Base-by-base conservation (phyloP, 2,888 invertebrate genomes). In the Chrysina gloriosa region DNA sequence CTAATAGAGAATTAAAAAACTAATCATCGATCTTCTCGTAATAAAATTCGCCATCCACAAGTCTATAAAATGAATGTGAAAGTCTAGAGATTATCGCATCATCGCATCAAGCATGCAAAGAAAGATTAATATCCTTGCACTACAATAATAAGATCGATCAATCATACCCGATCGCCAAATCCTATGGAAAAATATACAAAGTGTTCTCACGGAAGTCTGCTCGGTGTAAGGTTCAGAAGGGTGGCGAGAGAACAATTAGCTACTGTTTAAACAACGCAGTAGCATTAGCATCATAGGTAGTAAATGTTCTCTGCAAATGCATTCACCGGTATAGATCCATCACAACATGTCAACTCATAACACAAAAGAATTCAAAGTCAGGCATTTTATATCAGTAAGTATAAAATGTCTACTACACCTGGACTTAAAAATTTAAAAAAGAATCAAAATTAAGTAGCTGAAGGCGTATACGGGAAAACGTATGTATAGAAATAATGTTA, bases 231-330 rank as follows among this genome's bases (percentile, higher is more conserved):
- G 58, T 66, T 66, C 47, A 69, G 58, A 68, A 65, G 72, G 71
- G 72, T 67, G 71, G 42, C 71, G 71, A 79, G 77, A 77, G 78
- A 78, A 82, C 81, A 82, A 82, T 82, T 81, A 80, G 77, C 76
- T 78, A 9, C 27, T 81, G 80, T 81, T 82, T 82, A 82, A 82
- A 81, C 81, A 82, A 81, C 80, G 78, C 74, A 75, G 70, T 71
- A 69, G 76, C 80, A 80, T 81, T 81, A 80, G 80, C 80, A 80
- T 79, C 74, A 76, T 73, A 78, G 79, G 77, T 76, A 75, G n/a
- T n/a, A n/a, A n/a, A n/a, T n/a, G n/a, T n/a, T n/a, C 76, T 73
- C 64, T 65, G 63, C 66, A 68, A 71, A 67, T 48, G 74, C 74
- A 75, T 76, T 74, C 73, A 67, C 54, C 68, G 42, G 25, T 70